Conservation (phyloP, 2,888 invertebrate species). For the Macaria notata region DNA sequence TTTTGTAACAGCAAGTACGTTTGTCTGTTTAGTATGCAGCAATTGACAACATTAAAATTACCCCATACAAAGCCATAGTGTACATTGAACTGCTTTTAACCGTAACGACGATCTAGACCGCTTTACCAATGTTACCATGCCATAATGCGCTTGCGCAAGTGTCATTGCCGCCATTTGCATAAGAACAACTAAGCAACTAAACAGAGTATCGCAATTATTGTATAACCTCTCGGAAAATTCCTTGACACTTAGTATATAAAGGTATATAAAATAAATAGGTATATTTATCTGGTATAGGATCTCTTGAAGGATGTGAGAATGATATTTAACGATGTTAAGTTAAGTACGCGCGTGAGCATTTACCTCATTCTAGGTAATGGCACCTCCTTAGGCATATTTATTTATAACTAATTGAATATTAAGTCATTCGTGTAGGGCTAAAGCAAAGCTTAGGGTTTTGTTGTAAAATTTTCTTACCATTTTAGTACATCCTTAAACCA, state of each 20-base stretch:
- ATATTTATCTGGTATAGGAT: background rate
- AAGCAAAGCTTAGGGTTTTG: too few species aligned
- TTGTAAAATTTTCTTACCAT: too few species aligned
- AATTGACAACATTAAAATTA: conserved; percentile 7
- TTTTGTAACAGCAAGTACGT: background rate
- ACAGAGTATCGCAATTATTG: conserved; percentile 54
- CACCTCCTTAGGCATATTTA: too few species aligned
- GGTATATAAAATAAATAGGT: background rate
- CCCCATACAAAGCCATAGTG: conserved; percentile 30
- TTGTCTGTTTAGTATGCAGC: conserved; percentile 6
- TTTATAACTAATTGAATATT: too few species aligned
- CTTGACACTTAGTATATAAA: conserved; percentile 31
- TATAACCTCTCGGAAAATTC: conserved; percentile 57
- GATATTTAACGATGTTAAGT: too few species aligned
- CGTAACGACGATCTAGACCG: conserved; percentile 30
- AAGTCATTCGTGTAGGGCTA: too few species aligned
- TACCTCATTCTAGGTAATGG: too few species aligned
- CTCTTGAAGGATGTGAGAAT: background rate
- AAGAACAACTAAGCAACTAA: conserved; percentile 51
- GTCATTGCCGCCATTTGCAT: conserved; percentile 71
- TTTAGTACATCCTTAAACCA: too few species aligned
- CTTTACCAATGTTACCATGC: conserved; percentile 28
- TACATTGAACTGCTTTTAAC: conserved; percentile 49
- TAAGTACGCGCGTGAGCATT: too few species aligned
- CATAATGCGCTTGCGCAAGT: conserved; percentile 56